phyloP scores from a whole-genome alignment of 2,113 vertebrate genomes.

The Pollimyrus isidori region DNA sequence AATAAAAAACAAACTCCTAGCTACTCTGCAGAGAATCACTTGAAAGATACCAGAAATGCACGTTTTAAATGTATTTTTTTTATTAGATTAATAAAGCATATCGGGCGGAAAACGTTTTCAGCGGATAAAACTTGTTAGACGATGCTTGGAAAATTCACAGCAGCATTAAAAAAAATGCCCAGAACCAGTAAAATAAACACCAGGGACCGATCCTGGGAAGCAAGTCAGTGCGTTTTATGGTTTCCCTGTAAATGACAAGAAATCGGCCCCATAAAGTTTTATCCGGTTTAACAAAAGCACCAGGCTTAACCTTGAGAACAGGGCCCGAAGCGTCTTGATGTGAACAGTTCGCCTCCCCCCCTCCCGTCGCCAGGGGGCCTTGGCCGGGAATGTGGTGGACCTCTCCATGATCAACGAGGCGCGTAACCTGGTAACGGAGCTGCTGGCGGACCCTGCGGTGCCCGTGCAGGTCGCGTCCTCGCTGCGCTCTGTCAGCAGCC shows the following conservation, averaged over 20 bases:
- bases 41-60: neutral
- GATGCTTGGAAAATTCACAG: neutral
- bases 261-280: neutral
- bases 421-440: conserved; percentile 78
- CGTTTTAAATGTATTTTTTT: neutral
- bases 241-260: neutral
- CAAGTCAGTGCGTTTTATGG: neutral
- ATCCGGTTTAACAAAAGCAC: neutral
- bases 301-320: neutral
- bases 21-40: neutral
- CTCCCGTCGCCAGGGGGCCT: conserved; percentile 61
- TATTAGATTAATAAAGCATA: neutral
- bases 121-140: neutral
- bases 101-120: neutral
- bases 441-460: conserved; percentile 76
- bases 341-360: neutral
- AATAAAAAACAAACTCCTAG: neutral
- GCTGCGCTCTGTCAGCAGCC: conserved; percentile 77
- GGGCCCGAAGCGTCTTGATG: neutral
- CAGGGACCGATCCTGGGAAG: neutral
- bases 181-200: neutral
- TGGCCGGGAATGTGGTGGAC: conserved; percentile 76
- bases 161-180: neutral
- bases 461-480: conserved; percentile 71
- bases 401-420: conserved; percentile 86